Evolutionary conservation across 2,113 vertebrate species (phyloP).

Genomic region (Bungarus multicinctus): DNA sequence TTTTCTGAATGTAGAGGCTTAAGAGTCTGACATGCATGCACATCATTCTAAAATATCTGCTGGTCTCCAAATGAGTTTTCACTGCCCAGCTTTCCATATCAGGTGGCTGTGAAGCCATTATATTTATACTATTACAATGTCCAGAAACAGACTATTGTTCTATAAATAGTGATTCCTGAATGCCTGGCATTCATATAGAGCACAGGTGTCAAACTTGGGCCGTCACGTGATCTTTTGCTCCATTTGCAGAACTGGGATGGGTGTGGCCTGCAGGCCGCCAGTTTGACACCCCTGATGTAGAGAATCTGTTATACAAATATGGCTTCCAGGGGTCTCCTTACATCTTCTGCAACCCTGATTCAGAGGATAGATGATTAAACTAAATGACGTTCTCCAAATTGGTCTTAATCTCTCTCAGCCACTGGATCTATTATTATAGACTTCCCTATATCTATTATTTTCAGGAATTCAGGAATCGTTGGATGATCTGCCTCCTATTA

Average conservation of each 20-base stretch:
- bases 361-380: not conserved
- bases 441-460: not conserved
- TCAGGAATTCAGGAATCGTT: not conserved
- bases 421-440: not conserved
- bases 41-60: not conserved
- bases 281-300: not conserved
- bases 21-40: not conserved
- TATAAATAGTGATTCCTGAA: not conserved
- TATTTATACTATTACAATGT: not conserved
- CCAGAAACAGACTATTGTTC: not conserved
- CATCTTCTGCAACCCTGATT: not conserved
- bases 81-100: not conserved
- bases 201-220: no score
- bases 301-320: not conserved
- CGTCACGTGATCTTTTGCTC: no score
- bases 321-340: not conserved
- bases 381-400: not conserved
- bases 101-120: not conserved
- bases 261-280: no score
- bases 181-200: not conserved
- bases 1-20: not conserved
- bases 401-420: not conserved
- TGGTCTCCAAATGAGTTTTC: not conserved
- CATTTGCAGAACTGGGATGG: no score
- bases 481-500: not conserved